A percentile compares a stretch with the other conserved stretches of the same genome.
Evolutionary conservation across 1,140 invertebrate species (phyloP).

Genomic region (Pseudomyrmex cubaensis): DNA sequence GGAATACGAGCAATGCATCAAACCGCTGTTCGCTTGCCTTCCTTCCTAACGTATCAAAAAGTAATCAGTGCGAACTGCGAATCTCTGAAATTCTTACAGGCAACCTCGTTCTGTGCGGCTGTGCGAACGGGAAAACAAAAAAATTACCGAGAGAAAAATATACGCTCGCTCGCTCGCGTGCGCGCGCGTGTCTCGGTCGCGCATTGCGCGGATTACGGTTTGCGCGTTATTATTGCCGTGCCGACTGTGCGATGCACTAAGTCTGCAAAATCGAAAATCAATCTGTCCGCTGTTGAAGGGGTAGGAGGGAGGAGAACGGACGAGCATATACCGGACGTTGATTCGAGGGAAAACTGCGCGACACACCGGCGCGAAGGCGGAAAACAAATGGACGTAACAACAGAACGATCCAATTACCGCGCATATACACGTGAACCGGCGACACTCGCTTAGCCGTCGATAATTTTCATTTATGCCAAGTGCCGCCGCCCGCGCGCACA

Average conservation of each 20-base stretch:
- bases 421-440: not conserved
- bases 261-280: constrained; percentile 63
- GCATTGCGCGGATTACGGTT: constrained; percentile 36
- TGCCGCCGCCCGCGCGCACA: constrained; percentile 10
- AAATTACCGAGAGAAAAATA: not conserved
- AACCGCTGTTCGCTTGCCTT: not conserved
- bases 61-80: constrained; percentile 22
- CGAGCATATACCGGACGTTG: constrained; percentile 4
- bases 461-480: constrained; percentile 61
- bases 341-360: constrained; percentile 30
- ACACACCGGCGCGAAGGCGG: constrained; percentile 24
- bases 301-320: not conserved
- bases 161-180: too few species aligned
- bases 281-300: constrained; percentile 4
- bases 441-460: not conserved
- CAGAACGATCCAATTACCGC: constrained; percentile 50
- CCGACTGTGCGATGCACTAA: constrained; percentile 18
- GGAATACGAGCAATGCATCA: not conserved
- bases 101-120: not conserved
- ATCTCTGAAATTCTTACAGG: constrained; percentile 8
- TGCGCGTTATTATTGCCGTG: constrained; percentile 40
- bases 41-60: constrained; percentile 19
- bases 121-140: not conserved
- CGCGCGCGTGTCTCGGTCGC: constrained; percentile 13
- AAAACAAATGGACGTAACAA: constrained; percentile 57